phyloP scores from a whole-genome alignment of 2,888 invertebrate species.

The Drosophila borealis region DNA sequence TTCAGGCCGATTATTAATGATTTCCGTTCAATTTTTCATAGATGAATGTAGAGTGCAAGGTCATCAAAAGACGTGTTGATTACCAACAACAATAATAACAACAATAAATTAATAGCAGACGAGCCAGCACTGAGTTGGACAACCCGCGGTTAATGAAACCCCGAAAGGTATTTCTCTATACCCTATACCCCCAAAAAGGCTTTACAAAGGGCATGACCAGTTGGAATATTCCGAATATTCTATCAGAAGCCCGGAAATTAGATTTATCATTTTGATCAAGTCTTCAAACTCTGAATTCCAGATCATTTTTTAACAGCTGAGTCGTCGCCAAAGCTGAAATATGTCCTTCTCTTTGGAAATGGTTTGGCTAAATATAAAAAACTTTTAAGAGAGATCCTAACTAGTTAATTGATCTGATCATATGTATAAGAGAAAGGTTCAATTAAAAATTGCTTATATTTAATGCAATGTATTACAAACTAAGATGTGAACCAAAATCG shows the following conservation, averaged over 20 bases:
- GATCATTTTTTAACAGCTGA: no score
- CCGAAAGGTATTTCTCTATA: constrained; percentile 25
- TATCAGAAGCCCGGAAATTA: background rate
- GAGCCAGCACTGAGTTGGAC: constrained; percentile 51
- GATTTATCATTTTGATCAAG: no score
- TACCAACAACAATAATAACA: constrained; percentile 77
- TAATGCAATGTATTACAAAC: no score
- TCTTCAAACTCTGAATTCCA: no score
- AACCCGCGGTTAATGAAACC: constrained; percentile 58
- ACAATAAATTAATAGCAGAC: constrained; percentile 77
- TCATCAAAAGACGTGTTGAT: constrained; percentile 81
- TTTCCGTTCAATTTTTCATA: constrained; percentile 79
- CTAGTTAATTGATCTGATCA: no score
- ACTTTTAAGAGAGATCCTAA: no score
- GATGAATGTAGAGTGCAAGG: constrained; percentile 75
- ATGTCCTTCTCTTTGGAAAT: no score
- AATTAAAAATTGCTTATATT: no score
- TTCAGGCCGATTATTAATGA: constrained; percentile 73
- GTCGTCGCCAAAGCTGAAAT: no score
- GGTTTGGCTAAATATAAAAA: no score
- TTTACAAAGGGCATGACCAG: constrained; percentile 13
- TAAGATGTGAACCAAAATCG: no score
- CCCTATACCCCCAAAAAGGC: constrained; percentile 12
- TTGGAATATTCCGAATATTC: background rate
- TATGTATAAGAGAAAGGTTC: no score